These are phyloP conservation scores for Picus viridis DNA, from an alignment of 2,797 vertebrate species.

Conservation along the genomic window DNA sequence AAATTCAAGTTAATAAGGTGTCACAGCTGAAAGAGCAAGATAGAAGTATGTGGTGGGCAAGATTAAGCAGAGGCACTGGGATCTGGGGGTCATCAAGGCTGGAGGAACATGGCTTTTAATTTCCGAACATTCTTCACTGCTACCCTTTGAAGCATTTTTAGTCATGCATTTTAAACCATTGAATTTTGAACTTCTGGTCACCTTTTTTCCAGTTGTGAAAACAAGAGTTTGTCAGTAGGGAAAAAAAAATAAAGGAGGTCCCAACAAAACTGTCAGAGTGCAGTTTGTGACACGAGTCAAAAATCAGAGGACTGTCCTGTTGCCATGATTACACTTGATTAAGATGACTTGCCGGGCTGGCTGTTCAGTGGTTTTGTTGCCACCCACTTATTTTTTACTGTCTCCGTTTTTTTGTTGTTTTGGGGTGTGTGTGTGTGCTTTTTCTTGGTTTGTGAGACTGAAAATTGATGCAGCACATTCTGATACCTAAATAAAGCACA, in stretches of 20 bases:
- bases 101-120: neutral
- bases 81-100: neutral
- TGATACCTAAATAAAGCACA: neutral
- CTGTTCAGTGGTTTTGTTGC: neutral
- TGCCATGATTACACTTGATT: neutral
- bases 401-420: conserved; percentile 26
- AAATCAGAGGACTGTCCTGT: conserved; percentile 24
- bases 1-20: neutral
- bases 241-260: conserved; percentile 9
- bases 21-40: neutral
- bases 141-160: conserved; percentile 34
- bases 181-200: conserved; percentile 57
- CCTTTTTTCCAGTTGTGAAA: conserved; percentile 60
- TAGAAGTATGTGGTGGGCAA: accelerated
- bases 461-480: neutral
- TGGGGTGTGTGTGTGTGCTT: neutral
- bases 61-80: neutral
- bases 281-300: conserved; percentile 30
- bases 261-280: conserved; percentile 20
- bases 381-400: conserved; percentile 30
- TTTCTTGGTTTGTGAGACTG: conserved; percentile 8
- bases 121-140: neutral
- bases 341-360: conserved; percentile 17
- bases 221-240: conserved; percentile 33
- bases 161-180: conserved; percentile 17